phyloP scores from a whole-genome alignment of 2,888 invertebrate genomes.

The Napeogenes sylphis region DNA sequence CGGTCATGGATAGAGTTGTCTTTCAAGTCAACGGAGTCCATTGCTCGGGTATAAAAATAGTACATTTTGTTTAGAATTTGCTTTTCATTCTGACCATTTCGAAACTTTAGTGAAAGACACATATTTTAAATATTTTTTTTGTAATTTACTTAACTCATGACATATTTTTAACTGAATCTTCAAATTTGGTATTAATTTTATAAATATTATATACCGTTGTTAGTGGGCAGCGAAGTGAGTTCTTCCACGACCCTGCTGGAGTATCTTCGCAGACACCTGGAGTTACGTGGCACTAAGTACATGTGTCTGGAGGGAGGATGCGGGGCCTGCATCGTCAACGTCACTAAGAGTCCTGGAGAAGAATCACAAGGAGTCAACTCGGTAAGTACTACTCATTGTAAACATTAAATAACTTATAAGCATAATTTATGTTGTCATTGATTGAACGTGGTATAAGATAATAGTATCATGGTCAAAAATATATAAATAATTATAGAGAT shows the following conservation, averaged over 20 bases:
- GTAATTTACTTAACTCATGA: too few species aligned
- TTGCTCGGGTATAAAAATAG: constrained; percentile 26
- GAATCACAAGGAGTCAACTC: constrained; percentile 71
- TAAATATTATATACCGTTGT: too few species aligned
- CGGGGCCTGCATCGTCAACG: constrained; percentile 77
- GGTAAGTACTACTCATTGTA: constrained; percentile 52
- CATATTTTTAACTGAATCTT: too few species aligned
- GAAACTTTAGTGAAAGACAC: too few species aligned
- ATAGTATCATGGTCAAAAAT: too few species aligned
- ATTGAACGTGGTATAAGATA: too few species aligned
- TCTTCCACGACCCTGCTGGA: constrained; percentile 35
- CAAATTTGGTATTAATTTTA: too few species aligned
- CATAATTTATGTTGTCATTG: too few species aligned
- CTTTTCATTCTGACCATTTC: too few species aligned
- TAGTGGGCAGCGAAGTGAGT: constrained; percentile 16
- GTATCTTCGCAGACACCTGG: constrained; percentile 75
- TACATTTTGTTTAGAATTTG: too few species aligned
- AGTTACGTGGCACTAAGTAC: constrained; percentile 80
- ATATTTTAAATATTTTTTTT: too few species aligned
- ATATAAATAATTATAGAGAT: too few species aligned
- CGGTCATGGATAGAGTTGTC: constrained; percentile 31
- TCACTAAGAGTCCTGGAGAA: constrained; percentile 40
- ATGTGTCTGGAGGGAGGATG: constrained; percentile 84
- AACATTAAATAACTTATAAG: not conserved
- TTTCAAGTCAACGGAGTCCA: constrained; percentile 31